These are phyloP conservation scores for Noctua pronuba DNA, from an alignment of 2,888 invertebrate species.

Conservation along the genomic window DNA sequence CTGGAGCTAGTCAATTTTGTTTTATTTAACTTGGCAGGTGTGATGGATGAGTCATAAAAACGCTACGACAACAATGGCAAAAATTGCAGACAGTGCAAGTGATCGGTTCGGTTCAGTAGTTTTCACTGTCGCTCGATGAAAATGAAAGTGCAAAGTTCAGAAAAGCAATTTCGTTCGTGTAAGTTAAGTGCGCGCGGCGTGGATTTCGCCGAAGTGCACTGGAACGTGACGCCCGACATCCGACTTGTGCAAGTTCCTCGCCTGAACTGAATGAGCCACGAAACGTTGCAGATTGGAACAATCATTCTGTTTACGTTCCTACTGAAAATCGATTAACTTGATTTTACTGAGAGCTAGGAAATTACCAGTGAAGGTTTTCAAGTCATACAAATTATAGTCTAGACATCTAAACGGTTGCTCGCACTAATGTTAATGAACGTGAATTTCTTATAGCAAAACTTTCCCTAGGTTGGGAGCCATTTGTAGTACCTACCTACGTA, in stretches of 20 bases:
- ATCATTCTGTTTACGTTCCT: constrained; percentile 26
- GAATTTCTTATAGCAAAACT: constrained; percentile 58
- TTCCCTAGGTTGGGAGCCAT: constrained; percentile 54
- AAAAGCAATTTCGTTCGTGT: constrained; percentile 70
- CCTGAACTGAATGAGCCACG: constrained; percentile 72
- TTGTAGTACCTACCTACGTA: constrained; percentile 32
- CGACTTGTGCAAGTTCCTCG: constrained; percentile 81
- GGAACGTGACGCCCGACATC: constrained; percentile 81
- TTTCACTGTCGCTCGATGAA: constrained; percentile 70
- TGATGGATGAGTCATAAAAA: constrained; percentile 17
- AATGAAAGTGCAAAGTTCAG: constrained; percentile 77
- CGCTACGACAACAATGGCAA: constrained; percentile 16
- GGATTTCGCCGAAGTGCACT: constrained; percentile 82
- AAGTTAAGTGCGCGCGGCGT: constrained; percentile 67
- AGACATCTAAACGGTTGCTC: constrained; percentile 47
- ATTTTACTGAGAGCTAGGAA: constrained; percentile 16
- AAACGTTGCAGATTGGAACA: constrained; percentile 57
- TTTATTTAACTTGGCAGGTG: constrained; percentile 15
- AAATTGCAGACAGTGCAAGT: constrained; percentile 56
- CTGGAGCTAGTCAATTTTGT: not conserved
- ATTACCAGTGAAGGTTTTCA: constrained; percentile 21
- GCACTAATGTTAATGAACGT: constrained; percentile 45
- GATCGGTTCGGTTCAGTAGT: constrained; percentile 53
- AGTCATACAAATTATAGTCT: constrained; percentile 45
- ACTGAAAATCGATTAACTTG: constrained; percentile 16